Evolutionary conservation across 2,888 invertebrate species (phyloP), one percentile per base, ranked within the genome.

Genomic region (Cerastis rubricosa): DNA sequence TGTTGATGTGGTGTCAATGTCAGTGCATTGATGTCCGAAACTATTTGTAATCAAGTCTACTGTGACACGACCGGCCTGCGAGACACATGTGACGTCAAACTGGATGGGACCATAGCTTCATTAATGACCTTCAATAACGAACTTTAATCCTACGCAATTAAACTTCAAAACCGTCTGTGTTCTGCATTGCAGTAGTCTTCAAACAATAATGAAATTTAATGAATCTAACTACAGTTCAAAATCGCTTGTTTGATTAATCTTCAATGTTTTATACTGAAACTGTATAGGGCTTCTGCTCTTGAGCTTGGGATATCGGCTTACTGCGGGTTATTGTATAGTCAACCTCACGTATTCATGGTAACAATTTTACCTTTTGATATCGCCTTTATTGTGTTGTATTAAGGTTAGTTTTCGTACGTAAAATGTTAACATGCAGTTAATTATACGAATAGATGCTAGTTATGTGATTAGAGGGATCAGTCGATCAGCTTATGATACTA

Each of bases 41-140:
- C 71, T 66, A 84, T 87, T 86, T 84, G 88, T 84, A 91, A 91
- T 84, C 75, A 85, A 88, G 85, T 90, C 89, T 84, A 84, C 74
- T 83, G 87, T 87, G 75, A 87, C 88, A 91, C 81, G 85, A 85
- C 67, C 79, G 71, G 82, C 80, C 75, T 71, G 65, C 43, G 66
- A 59, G 49, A 63, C 49, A 72, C 71, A 69, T 77, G 68, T 77
- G 45, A 74, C 43, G 64, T 6, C 49, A 19, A 67, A 65, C 45
- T 78, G 29, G n/a, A 29, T 57, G 40, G 35, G 35, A 45, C 64
- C 49, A 68, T 19, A 59, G 8, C 9, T 6, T 22, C 12, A 4
- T 40, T 2, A 7, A 63, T 49, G 25, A 29, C 19, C 19, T 25
- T 29, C 22, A 57, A 75, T 49, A 51, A 63, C 0, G 3, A 19